Evolutionary conservation across 2,888 invertebrate species (phyloP), one percentile per base, ranked within the genome.

Genomic region (Leptogaster cylindrica): DNA sequence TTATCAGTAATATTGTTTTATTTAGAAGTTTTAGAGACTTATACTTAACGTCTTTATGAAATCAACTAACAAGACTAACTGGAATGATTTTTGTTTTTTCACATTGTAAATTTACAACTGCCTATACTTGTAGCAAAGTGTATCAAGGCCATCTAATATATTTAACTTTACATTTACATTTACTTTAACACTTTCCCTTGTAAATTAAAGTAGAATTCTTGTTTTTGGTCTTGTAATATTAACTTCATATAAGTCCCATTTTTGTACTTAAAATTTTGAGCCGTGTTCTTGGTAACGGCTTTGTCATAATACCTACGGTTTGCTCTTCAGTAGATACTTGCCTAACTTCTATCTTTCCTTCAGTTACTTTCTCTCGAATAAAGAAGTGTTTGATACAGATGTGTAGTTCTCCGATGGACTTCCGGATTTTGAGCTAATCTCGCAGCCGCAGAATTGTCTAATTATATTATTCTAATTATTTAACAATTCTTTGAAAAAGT

Each of bases 341-440:
- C 14, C 14, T 4, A 39, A 39, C 14, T 7, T 10, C 14, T 7
- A 39, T 4, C 14, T 6, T 39, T 39, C n/a, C 39, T 10, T 39
- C 39, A 3, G 39, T 10, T 14, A 39, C 68, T 58, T 73, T 73
- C 70, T 75, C 74, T 55, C 73, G 65, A 61, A 74, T 72, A 66
- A 74, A 74, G 50, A 76, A 76, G 67, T 76, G 73, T 64, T 74
- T 71, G 2, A 73, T 72, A 1, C 66, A 23, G 67, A 75, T 75
- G n/a, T n/a, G n/a, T 76, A 0, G 74, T 73, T 70, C 74, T 68
- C 20, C 69, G 70, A 69, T 76, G 76, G 71, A 74, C 75, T 65
- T 76, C 73, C 27, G 74, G 74, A 72, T 76, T 77, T 31, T 76
- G 72, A 3, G 75, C 70, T 12, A 76, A 69, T 69, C 71, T 72